A percentile compares a stretch with the other conserved stretches of the same genome.
Conservation (phyloP, 2,113 vertebrate species). For the Brevimyrus niger region DNA sequence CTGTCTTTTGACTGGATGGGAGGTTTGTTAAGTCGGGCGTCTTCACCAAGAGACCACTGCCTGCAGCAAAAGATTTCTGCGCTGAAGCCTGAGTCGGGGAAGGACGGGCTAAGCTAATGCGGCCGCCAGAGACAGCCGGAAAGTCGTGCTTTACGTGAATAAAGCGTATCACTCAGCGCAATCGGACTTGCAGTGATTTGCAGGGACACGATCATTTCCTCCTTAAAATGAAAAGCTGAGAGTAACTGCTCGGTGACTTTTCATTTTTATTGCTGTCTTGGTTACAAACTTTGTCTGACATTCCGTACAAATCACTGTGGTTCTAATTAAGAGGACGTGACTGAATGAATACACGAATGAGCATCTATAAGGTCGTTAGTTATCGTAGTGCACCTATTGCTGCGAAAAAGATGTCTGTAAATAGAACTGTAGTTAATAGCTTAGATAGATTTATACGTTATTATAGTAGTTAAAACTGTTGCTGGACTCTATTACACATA, state of each 20-base stretch:
- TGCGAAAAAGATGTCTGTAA: background rate
- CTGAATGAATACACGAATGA: background rate
- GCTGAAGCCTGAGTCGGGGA: background rate
- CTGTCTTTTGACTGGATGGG: constrained; percentile 32
- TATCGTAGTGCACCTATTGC: background rate
- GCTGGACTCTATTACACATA: background rate
- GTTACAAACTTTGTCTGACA: background rate
- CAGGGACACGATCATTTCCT: background rate
- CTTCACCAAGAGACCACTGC: background rate
- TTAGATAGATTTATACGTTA: background rate
- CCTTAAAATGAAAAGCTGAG: background rate
- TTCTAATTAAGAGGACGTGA: background rate
- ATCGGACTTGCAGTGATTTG: background rate
- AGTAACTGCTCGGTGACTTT: background rate
- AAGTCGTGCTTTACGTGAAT: background rate
- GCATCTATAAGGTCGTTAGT: background rate
- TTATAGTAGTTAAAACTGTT: background rate
- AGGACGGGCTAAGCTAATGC: background rate
- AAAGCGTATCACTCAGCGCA: background rate
- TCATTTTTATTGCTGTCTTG: background rate
- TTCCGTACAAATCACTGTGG: background rate
- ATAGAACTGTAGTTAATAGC: background rate
- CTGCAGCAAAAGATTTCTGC: background rate
- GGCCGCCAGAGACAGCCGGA: background rate
- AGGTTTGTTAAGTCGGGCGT: constrained; percentile 31